Percentiles rank a stretch among this genome's conserved stretches.
phyloP scores from a whole-genome alignment of 1,140 invertebrate genomes.

The Drosophila repletoides region DNA sequence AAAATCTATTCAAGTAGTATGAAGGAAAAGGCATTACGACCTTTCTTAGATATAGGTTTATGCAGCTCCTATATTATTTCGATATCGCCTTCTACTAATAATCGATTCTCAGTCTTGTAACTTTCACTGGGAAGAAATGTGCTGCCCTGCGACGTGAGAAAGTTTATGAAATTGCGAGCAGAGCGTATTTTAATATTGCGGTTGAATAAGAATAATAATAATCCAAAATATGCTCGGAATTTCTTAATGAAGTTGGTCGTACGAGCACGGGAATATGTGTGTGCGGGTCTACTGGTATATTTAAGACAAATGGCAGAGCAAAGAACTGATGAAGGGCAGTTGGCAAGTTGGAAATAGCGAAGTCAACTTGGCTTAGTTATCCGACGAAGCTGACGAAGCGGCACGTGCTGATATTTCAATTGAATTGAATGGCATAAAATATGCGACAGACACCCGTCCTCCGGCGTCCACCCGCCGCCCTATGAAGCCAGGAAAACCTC shows the following conservation, averaged over 20 bases:
- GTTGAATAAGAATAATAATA: slow-evolving; percentile 48
- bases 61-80: too few relatives aligned
- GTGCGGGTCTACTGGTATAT: neutral
- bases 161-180: slow-evolving; percentile 8
- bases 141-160: neutral
- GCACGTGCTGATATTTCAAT: slow-evolving; percentile 78
- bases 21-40: too few relatives aligned
- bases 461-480: neutral
- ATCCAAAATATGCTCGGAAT: slow-evolving; percentile 69
- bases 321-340: slow-evolving; percentile 14
- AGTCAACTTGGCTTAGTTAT: slow-evolving; percentile 40
- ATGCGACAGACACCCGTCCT: slow-evolving; percentile 58
- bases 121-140: slow-evolving; percentile 30
- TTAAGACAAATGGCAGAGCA: slow-evolving; percentile 66
- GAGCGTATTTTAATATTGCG: slow-evolving; percentile 38
- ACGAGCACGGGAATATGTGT: neutral
- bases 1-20: too few relatives aligned
- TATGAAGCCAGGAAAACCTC: slow-evolving; percentile 1
- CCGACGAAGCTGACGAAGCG: slow-evolving; percentile 23
- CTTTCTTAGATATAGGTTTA: too few relatives aligned
- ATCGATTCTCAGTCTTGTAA: neutral
- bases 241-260: slow-evolving; percentile 70
- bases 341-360: slow-evolving; percentile 8
- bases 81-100: neutral
- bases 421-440: slow-evolving; percentile 76